Conservation (phyloP, 2,113 vertebrate genomes). For the Corythornis madagascariensis region DNA sequence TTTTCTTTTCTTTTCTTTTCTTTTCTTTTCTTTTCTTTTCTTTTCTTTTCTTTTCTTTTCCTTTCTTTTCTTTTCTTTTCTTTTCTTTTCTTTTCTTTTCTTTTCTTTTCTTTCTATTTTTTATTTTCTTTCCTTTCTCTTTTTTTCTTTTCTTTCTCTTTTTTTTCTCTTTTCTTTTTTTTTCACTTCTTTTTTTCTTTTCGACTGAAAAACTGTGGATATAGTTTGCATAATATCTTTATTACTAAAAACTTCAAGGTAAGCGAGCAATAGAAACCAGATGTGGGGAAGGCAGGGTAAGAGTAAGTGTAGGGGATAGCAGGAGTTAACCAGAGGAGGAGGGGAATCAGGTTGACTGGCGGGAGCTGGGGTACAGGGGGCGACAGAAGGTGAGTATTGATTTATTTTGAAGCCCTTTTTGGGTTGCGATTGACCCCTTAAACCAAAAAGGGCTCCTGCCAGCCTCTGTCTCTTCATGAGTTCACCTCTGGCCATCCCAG, state of each 20-base stretch:
- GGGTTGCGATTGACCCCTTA: not conserved
- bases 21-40: not conserved
- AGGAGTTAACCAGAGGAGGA: slow-evolving; percentile 54
- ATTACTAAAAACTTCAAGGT: slow-evolving; percentile 80
- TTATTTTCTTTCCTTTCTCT: not conserved
- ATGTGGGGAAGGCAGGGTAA: slow-evolving; percentile 66
- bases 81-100: not conserved
- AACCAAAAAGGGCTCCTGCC: not conserved
- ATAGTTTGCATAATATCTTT: slow-evolving; percentile 76
- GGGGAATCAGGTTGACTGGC: slow-evolving; percentile 36
- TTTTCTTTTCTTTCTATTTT: too few relatives aligned
- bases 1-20: not conserved
- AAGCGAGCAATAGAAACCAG: slow-evolving; percentile 76
- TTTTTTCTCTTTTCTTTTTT: fast-evolving
- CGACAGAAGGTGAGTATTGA: slow-evolving; percentile 5
- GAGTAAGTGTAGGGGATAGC: slow-evolving; percentile 42
- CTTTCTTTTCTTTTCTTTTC: not conserved
- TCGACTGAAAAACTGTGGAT: not conserved
- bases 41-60: not conserved
- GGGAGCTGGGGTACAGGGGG: not conserved
- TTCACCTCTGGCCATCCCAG: not conserved
- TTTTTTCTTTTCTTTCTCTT: not conserved
- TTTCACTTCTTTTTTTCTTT: not conserved
- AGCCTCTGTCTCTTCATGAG: not conserved
- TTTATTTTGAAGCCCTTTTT: slow-evolving; percentile 18